These are phyloP conservation scores for Arctia plantaginis DNA, from an alignment of 2,888 invertebrate species.

Conservation along the genomic window DNA sequence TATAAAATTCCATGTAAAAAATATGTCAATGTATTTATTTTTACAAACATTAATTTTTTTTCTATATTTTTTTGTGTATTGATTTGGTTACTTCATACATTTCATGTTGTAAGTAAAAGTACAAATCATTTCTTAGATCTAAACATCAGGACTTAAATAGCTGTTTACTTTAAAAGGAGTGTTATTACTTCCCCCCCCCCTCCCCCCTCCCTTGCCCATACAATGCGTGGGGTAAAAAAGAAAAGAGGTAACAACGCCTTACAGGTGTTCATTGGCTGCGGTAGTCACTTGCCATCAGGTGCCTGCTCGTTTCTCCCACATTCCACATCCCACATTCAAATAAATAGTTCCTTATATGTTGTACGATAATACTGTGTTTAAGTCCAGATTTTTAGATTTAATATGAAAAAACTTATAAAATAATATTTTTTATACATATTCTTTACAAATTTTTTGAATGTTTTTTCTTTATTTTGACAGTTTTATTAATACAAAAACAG, in stretches of 20 bases:
- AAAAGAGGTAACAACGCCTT: background rate
- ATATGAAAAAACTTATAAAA: background rate
- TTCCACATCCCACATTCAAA: too few relatives aligned
- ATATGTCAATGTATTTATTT: conserved; percentile 3
- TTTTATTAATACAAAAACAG: too few relatives aligned
- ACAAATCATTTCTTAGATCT: conserved; percentile 34
- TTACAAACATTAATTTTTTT: background rate
- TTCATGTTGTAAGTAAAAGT: conserved; percentile 46
- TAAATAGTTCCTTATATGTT: background rate
- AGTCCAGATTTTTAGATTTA: background rate
- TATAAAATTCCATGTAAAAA: background rate
- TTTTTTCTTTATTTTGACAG: background rate
- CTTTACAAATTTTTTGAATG: too few relatives aligned
- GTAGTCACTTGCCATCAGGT: too few relatives aligned
- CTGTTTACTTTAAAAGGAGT: too few relatives aligned
- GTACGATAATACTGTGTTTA: background rate
- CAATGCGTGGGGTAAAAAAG: background rate
- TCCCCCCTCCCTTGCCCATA: too few relatives aligned
- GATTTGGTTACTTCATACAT: conserved; percentile 38
- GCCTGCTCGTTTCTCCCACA: too few relatives aligned
- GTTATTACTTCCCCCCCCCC: background rate
- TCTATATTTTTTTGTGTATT: background rate
- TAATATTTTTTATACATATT: background rate
- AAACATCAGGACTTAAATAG: background rate
- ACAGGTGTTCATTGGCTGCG: too few relatives aligned